A percentile compares a stretch with the other conserved stretches of the same genome.
Conservation (phyloP, 2,113 vertebrate genomes). For the Pagrus major region DNA sequence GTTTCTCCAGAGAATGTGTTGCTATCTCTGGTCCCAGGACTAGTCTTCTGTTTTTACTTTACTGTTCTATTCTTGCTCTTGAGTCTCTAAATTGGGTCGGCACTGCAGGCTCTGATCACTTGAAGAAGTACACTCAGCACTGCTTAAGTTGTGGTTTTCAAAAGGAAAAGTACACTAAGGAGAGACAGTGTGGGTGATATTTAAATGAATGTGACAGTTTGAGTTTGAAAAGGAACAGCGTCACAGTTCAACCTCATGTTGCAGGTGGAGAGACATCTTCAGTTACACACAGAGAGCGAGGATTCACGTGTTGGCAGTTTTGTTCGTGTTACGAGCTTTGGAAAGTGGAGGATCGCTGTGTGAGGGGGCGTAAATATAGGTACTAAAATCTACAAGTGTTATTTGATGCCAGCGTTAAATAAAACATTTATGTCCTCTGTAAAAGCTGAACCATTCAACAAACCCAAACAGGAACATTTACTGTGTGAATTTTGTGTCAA, state of each 20-base stretch:
- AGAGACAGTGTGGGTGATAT: not conserved
- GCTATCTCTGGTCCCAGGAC: not conserved
- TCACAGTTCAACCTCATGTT: slow-evolving; percentile 12
- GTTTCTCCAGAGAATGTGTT: not conserved
- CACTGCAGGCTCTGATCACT: slow-evolving; percentile 24
- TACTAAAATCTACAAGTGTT: not conserved
- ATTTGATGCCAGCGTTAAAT: slow-evolving; percentile 24
- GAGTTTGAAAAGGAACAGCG: slow-evolving; percentile 45
- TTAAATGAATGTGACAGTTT: slow-evolving; percentile 32
- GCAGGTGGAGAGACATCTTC: slow-evolving; percentile 50
- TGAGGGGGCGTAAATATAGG: not conserved
- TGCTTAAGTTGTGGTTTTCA: slow-evolving; percentile 33
- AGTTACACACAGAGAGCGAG: slow-evolving; percentile 26
- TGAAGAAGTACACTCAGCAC: slow-evolving; percentile 11
- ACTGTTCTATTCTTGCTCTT: not conserved
- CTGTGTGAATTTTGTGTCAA: not conserved
- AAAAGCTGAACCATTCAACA: not conserved
- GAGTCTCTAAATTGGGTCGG: not conserved
- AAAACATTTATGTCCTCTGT: not conserved
- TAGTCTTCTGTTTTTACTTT: slow-evolving; percentile 12
- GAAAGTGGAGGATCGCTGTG: not conserved
- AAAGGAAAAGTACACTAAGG: not conserved
- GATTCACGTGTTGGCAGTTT: slow-evolving; percentile 30
- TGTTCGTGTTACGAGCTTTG: slow-evolving; percentile 7
- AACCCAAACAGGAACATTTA: not conserved